Conservation (phyloP, 1,140 invertebrate genomes). For the Marisa cornuarietis region DNA sequence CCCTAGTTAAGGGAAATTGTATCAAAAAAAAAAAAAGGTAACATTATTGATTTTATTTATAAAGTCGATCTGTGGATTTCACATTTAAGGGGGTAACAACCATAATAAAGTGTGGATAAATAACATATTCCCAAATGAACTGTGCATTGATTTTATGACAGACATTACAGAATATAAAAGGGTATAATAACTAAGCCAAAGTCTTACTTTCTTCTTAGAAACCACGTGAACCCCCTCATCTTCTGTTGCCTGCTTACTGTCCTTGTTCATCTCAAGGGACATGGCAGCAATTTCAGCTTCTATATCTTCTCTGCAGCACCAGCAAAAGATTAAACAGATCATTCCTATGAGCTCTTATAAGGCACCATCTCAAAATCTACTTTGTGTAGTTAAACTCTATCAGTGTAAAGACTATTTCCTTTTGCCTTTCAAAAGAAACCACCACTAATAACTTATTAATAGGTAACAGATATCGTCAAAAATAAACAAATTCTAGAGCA, state of each 20-base stretch:
- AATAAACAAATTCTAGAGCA: background rate
- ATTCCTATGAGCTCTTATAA: background rate
- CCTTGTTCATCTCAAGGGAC: conserved; percentile 49
- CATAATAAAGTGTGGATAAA: too few relatives aligned
- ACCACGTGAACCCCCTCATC: conserved; percentile 74
- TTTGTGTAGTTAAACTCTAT: background rate
- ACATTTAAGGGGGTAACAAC: too few relatives aligned
- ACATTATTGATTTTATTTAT: too few relatives aligned
- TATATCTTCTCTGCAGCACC: conserved; percentile 60
- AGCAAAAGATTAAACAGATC: background rate
- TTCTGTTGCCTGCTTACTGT: conserved; percentile 64
- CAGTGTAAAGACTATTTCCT: background rate
- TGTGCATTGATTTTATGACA: background rate
- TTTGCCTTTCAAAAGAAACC: background rate
- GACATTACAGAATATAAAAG: background rate
- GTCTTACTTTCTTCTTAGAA: conserved; percentile 42
- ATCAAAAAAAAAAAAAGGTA: too few relatives aligned
- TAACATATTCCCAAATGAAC: background rate
- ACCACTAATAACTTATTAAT: background rate
- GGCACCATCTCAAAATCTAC: too few relatives aligned
- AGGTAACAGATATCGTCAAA: background rate
- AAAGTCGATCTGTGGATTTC: too few relatives aligned
- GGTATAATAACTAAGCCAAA: background rate
- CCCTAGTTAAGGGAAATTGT: too few relatives aligned
- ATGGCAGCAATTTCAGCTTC: conserved; percentile 44